Evolutionary conservation across 2,113 vertebrate genomes (phyloP).

Genomic region (Lates calcarifer): DNA sequence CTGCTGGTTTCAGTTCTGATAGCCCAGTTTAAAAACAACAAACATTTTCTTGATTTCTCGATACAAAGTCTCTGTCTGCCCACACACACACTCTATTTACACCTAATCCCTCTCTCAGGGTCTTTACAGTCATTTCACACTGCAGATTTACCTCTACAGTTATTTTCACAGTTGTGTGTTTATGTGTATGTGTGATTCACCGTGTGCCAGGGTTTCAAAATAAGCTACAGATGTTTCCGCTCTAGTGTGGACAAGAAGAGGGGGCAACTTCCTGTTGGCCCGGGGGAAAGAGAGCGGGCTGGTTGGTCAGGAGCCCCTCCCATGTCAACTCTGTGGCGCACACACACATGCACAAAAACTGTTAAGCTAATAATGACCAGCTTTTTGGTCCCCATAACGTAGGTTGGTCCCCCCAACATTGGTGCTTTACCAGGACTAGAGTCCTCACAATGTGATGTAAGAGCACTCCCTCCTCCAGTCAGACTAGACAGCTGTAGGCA

Average conservation of each 20-base stretch:
- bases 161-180: constrained; percentile 42
- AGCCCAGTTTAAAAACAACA: background rate
- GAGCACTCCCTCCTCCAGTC: background rate
- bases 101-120: background rate
- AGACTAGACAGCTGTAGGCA: too few species aligned
- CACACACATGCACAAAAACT: background rate
- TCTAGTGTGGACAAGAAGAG: constrained; percentile 68
- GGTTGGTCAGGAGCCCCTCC: constrained; percentile 50
- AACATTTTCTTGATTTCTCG: background rate
- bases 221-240: constrained; percentile 87
- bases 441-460: background rate
- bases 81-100: background rate
- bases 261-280: constrained; percentile 81
- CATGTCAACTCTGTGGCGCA: constrained; percentile 5
- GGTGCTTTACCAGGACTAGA: background rate
- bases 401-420: background rate
- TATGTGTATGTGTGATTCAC: constrained; percentile 46
- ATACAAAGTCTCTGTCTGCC: background rate
- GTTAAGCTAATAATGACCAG: background rate
- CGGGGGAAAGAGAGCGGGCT: constrained; percentile 43
- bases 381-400: background rate
- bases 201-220: constrained; percentile 77
- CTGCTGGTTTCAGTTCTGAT: background rate
- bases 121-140: constrained; percentile 16
- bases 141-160: constrained; percentile 16